phyloP scores from a whole-genome alignment of 2,888 invertebrate genomes.

The Automeris io region DNA sequence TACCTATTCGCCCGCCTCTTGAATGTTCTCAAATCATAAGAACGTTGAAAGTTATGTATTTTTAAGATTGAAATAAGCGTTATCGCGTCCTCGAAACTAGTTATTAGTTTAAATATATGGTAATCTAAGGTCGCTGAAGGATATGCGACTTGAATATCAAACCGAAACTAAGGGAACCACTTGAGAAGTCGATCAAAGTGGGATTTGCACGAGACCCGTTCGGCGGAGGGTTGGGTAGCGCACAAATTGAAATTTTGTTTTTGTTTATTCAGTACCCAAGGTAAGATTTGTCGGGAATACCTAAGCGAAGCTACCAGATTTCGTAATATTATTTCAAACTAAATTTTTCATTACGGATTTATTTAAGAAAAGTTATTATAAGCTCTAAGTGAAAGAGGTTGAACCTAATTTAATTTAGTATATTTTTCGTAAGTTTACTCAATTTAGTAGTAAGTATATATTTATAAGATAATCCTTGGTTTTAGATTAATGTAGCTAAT shows the following conservation, averaged over 20 bases:
- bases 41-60: too few relatives aligned
- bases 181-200: conserved; percentile 63
- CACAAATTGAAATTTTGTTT: conserved; percentile 63
- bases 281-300: conserved; percentile 33
- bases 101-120: conserved; percentile 21
- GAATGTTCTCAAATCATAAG: too few relatives aligned
- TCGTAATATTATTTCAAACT: conserved; percentile 8
- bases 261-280: conserved; percentile 54
- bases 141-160: conserved; percentile 40
- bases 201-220: conserved; percentile 56
- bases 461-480: too few relatives aligned
- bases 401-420: too few relatives aligned
- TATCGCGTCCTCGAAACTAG: conserved; percentile 19
- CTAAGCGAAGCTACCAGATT: conserved; percentile 1
- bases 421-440: too few relatives aligned
- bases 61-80: too few relatives aligned
- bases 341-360: not conserved
- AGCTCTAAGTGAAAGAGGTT: too few relatives aligned
- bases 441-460: too few relatives aligned
- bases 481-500: too few relatives aligned
- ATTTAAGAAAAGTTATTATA: too few relatives aligned
- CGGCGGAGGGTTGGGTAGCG: conserved; percentile 36
- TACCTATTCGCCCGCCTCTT: too few relatives aligned
- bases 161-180: conserved; percentile 44
- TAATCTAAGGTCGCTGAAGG: conserved; percentile 29